These are phyloP conservation scores for Tychaedon coryphoeus DNA, from an alignment of 2,113 vertebrate species.

Conservation along the genomic window DNA sequence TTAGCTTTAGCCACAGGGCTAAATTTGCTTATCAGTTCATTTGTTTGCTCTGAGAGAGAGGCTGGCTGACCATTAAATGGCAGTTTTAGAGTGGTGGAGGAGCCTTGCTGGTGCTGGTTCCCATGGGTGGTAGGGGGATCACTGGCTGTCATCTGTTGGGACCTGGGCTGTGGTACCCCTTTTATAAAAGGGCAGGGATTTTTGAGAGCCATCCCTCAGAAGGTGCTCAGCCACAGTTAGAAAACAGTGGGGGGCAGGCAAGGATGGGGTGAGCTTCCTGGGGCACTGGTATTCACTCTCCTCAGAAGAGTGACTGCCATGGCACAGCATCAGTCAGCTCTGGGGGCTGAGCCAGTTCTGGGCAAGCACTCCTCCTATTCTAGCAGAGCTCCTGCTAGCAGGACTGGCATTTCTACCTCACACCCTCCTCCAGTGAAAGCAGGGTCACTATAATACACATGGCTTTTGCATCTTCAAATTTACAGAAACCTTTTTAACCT, in stretches of 20 bases:
- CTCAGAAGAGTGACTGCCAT: too few relatives aligned
- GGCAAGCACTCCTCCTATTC: neutral
- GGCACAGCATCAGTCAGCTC: neutral
- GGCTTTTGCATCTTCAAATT: neutral
- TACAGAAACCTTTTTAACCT: neutral
- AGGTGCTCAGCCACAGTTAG: neutral
- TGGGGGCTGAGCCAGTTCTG: neutral
- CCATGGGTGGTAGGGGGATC: neutral
- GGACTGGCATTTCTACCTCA: neutral
- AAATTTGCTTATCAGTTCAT: neutral
- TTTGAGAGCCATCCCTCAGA: neutral
- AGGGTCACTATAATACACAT: neutral
- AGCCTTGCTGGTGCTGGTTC: neutral
- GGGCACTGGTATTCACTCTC: neutral
- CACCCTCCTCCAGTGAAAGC: neutral
- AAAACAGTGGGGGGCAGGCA: neutral
- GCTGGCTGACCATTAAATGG: neutral
- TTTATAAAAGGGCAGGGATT: neutral
- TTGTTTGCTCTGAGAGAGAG: neutral
- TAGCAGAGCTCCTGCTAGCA: neutral
- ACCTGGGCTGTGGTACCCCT: accelerated
- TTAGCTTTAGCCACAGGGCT: neutral
- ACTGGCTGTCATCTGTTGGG: neutral
- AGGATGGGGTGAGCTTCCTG: neutral
- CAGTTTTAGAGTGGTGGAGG: neutral